Conservation (phyloP, 2,113 vertebrate species). For the Scomber scombrus region DNA sequence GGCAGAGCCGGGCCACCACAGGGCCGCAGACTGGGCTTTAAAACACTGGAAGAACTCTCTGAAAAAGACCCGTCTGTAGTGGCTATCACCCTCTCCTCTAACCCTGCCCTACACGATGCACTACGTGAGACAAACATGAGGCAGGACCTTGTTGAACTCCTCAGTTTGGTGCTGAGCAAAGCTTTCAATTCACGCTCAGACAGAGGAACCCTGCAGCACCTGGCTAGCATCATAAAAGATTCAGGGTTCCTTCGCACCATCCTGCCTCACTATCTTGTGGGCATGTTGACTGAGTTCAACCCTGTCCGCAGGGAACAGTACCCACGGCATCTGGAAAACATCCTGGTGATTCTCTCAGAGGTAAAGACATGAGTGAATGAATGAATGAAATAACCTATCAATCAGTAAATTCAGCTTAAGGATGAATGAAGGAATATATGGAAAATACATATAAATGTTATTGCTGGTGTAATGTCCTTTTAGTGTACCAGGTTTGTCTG, state of each 20-base stretch:
- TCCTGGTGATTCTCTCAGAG: constrained; percentile 88
- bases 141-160: constrained; percentile 84
- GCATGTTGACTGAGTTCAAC: constrained; percentile 85
- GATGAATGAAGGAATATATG: not conserved
- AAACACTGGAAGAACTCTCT: constrained; percentile 87
- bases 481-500: no score
- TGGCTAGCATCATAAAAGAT: constrained; percentile 88
- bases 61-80: constrained; percentile 88
- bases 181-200: constrained; percentile 87
- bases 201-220: constrained; percentile 86
- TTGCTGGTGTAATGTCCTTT: no score
- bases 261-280: constrained; percentile 87
- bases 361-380: constrained; percentile 46
- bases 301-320: constrained; percentile 81
- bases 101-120: constrained; percentile 80
- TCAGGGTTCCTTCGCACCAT: constrained; percentile 87
- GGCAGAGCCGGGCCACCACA: constrained; percentile 63
- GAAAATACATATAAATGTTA: not conserved
- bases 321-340: constrained; percentile 88
- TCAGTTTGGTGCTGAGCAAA: constrained; percentile 89
- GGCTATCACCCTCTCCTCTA: constrained; percentile 88
- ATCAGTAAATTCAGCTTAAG: not conserved
- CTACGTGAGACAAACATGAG: constrained; percentile 84
- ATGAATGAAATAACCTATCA: not conserved
- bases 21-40: constrained; percentile 83